Evolutionary conservation across 2,113 vertebrate species (phyloP).

Genomic region (Ammodytes dubius): DNA sequence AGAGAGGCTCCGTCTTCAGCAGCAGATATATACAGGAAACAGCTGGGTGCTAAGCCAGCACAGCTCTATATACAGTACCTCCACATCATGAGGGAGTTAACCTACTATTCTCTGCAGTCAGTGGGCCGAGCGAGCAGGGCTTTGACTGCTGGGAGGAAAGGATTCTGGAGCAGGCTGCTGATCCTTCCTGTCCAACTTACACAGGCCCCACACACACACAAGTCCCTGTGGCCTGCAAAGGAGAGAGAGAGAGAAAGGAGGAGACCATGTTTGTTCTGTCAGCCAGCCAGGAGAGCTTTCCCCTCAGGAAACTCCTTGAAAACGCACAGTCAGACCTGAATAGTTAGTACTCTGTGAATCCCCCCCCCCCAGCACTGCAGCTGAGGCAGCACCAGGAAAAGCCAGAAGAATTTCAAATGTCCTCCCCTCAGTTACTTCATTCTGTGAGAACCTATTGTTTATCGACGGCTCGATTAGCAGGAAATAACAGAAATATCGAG

Average conservation of each 20-base stretch:
- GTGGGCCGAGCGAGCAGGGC: slow-evolving; percentile 27
- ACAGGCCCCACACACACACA: slow-evolving; percentile 22
- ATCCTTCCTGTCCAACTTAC: slow-evolving; percentile 66
- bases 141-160: slow-evolving; percentile 74
- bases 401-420: slow-evolving; percentile 44
- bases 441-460: slow-evolving; percentile 50
- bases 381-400: slow-evolving; percentile 64
- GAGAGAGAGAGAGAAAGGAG: slow-evolving; percentile 20
- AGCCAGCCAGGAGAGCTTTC: slow-evolving; percentile 64
- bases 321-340: slow-evolving; percentile 67
- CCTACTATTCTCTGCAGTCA: slow-evolving; percentile 31
- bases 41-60: slow-evolving; percentile 4
- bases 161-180: slow-evolving; percentile 52
- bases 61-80: neutral
- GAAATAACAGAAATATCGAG: slow-evolving; percentile 15
- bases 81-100: slow-evolving; percentile 15
- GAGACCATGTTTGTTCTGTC: slow-evolving; percentile 69
- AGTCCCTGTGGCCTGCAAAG: slow-evolving; percentile 31
- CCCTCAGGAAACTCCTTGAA: slow-evolving; percentile 75
- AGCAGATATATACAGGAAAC: slow-evolving; percentile 32
- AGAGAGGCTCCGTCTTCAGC: neutral
- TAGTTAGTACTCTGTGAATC: slow-evolving; percentile 44
- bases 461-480: slow-evolving; percentile 32
- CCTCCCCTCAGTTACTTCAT: slow-evolving; percentile 64
- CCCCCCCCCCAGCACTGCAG: slow-evolving; percentile 3